These are phyloP conservation scores for Sterrhoptilus dennistouni DNA, from an alignment of 2,113 vertebrate species.

Conservation along the genomic window DNA sequence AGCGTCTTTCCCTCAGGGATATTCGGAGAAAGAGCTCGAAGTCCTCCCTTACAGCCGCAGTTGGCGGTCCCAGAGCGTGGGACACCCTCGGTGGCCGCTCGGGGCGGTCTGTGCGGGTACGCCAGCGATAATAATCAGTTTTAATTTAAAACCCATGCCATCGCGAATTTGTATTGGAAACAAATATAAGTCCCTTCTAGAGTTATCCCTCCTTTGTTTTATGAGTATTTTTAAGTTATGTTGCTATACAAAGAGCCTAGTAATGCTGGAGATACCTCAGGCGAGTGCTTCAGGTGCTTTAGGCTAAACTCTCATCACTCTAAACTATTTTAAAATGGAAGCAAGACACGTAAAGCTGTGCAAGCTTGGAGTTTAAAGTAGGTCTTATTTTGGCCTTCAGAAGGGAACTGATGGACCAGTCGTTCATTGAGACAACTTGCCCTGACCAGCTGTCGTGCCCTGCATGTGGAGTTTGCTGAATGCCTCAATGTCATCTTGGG, in stretches of 20 bases:
- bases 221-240: fast-evolving
- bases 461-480: background rate
- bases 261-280: background rate
- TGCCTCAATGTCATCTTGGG: background rate
- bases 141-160: fast-evolving
- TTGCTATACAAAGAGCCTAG: fast-evolving
- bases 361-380: background rate
- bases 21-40: fast-evolving
- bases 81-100: fast-evolving
- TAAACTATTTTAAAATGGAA: background rate
- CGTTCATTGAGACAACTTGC: fast-evolving
- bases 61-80: fast-evolving
- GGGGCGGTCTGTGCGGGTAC: fast-evolving
- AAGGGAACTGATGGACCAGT: fast-evolving
- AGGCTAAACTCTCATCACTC: background rate
- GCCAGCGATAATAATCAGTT: fast-evolving
- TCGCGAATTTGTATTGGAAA: background rate
- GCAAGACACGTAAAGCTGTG: fast-evolving
- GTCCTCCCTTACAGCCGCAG: fast-evolving
- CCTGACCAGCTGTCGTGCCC: fast-evolving
- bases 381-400: background rate
- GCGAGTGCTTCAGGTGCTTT: background rate
- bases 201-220: fast-evolving
- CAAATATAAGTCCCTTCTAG: fast-evolving
- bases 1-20: fast-evolving